Conservation (phyloP, 2,797 vertebrate species). For the Rallus crepitans region DNA sequence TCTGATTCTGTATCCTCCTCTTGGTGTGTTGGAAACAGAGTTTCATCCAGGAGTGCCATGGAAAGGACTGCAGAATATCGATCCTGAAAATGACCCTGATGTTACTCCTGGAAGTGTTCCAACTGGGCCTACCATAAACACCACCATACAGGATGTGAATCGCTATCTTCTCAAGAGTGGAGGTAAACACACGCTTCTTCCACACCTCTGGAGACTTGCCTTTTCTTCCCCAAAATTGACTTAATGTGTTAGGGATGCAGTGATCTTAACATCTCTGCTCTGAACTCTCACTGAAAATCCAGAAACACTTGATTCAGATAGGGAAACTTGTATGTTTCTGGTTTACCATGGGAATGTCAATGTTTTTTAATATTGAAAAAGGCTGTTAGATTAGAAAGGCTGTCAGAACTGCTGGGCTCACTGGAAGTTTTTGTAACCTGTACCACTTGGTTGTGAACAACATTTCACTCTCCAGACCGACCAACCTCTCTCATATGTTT, state of each 20-base stretch:
- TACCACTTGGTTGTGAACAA: not conserved
- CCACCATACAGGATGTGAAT: slow-evolving; percentile 98
- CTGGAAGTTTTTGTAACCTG: not conserved
- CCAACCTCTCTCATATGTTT: not conserved
- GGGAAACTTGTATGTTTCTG: not conserved
- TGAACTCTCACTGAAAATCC: not conserved
- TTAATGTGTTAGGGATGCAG: not conserved
- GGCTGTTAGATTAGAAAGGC: not conserved
- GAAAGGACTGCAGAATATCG: slow-evolving; percentile 99
- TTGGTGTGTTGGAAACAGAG: slow-evolving; percentile 78
- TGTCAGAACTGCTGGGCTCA: not conserved
- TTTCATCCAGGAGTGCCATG: slow-evolving; percentile 98
- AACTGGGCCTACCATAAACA: slow-evolving; percentile 96
- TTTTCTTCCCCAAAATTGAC: not conserved
- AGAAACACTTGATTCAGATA: not conserved
- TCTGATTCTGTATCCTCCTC: not conserved
- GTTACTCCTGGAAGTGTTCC: slow-evolving; percentile 98
- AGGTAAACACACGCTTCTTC: slow-evolving; percentile 79
- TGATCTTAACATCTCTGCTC: not conserved
- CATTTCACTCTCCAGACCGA: not conserved
- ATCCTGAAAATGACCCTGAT: slow-evolving; percentile 97
- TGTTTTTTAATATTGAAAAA: not conserved
- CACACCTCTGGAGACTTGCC: not conserved
- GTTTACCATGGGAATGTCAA: not conserved
- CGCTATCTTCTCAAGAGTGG: slow-evolving; percentile 96